Evolutionary conservation across 2,113 vertebrate species (phyloP), one percentile per base, ranked within the genome.

Genomic region (Poecile atricapillus): DNA sequence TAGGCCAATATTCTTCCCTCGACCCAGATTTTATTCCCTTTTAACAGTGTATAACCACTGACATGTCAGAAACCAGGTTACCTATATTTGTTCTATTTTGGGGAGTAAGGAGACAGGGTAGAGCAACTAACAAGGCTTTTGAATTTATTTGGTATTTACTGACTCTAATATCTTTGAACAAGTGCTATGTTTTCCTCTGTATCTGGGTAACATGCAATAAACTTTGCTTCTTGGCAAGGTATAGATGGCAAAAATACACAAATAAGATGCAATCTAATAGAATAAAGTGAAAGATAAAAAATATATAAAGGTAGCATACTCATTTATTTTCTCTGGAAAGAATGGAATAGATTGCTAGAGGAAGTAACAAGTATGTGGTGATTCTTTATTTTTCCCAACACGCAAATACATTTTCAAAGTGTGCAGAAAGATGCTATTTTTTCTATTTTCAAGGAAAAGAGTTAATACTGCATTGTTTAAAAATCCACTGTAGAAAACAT

Each of bases 1-100:
- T 50, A 81, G 46, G 30, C 59, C 79, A 83, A 20, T 33, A 86
- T 30, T 83, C 30, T 77, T 70, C 55, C 44, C 35, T 60, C 3
- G 9, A 83, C 49, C 64, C 85, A 91, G 82, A 56, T 67, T 91
- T 88, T 67, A 47, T 58, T 80, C 20, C 10, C 28, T 73, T 94
- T 91, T 49, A 80, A 85, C 47, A 44, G 17, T 15, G 21, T 63
- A 60, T 25, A 93, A 65, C 68, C 0, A 4, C 59, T 74, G 59
- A 81, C 71, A 78, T 83, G 47, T 83, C 52, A 90, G 71, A 96
- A 97, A 95, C 7, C 76, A 59, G 69, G 85, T 90, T 91, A 94
- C 83, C 60, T 95, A 35, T 55, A 67, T 88, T 91, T 1, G 1
- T 70, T 91, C 86, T 70, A 31, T 80, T 90, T 86, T 74, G 2